A percentile compares a stretch with the other conserved stretches of the same genome.
These are phyloP conservation scores for Hippopotamus amphibius DNA, from an alignment of 2,113 vertebrate species.

Conservation along the genomic window DNA sequence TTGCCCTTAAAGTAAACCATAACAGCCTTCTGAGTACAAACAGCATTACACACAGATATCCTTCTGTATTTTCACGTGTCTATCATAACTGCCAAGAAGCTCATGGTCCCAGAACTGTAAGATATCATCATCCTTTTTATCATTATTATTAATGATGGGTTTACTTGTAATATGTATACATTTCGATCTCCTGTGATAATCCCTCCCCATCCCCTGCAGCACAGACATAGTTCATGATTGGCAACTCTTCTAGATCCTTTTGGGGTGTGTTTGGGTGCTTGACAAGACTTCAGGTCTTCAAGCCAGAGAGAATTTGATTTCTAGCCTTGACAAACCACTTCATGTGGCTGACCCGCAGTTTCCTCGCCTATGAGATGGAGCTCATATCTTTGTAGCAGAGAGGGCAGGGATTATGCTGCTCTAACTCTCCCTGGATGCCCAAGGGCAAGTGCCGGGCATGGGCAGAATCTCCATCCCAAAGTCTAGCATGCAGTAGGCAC, in stretches of 20 bases:
- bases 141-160: not conserved
- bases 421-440: not conserved
- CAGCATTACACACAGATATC: not conserved
- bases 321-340: slow-evolving; percentile 26
- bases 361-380: slow-evolving; percentile 15
- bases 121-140: not conserved
- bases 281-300: not conserved
- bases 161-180: not conserved
- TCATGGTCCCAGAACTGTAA: not conserved
- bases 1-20: not conserved
- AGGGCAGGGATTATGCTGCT: not conserved
- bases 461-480: not conserved
- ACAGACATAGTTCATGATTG: not conserved
- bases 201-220: not conserved
- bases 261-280: not conserved
- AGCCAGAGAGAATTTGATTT: not conserved
- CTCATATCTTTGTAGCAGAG: not conserved
- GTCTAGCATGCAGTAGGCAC: not conserved
- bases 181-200: not conserved
- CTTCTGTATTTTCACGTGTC: not conserved
- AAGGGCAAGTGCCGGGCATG: not conserved
- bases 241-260: not conserved
- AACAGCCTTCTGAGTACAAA: not conserved
- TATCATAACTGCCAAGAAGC: not conserved
- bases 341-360: not conserved